Evolutionary conservation across 2,797 vertebrate species (phyloP).

Genomic region (Acipenser ruthenus): DNA sequence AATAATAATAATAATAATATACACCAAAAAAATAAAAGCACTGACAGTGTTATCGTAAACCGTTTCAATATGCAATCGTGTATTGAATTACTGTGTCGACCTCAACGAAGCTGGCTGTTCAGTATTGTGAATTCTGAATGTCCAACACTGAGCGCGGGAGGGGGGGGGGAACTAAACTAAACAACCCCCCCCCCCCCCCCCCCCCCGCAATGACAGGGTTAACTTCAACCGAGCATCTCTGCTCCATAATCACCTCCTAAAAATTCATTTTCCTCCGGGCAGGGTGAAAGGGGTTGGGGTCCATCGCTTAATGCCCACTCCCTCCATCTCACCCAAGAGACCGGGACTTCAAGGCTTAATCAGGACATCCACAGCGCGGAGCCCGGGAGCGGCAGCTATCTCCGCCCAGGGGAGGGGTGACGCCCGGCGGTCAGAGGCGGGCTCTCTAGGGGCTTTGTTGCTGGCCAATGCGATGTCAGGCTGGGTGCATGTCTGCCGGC

Average conservation of each 20-base stretch:
- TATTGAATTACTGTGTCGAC: too few relatives aligned
- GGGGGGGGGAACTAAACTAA: too few relatives aligned
- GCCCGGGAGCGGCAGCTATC: constrained; percentile 55
- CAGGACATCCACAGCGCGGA: constrained; percentile 42
- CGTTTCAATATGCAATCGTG: too few relatives aligned
- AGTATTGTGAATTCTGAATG: too few relatives aligned
- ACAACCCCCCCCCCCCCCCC: too few relatives aligned
- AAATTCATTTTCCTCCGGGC: constrained; percentile 73
- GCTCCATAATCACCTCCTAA: constrained; percentile 64
- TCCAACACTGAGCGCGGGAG: too few relatives aligned
- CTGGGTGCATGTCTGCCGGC: constrained; percentile 41
- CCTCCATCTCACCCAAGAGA: constrained; percentile 35
- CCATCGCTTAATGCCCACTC: constrained; percentile 62
- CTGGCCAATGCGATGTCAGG: constrained; percentile 32
- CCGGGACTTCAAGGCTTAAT: constrained; percentile 59
- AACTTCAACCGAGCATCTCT: constrained; percentile 35
- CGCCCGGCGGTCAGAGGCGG: constrained; percentile 37
- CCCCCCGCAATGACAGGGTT: constrained; percentile 43
- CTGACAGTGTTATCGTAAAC: too few relatives aligned
- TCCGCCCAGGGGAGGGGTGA: constrained; percentile 45
- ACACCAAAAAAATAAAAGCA: too few relatives aligned
- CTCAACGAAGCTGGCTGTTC: too few relatives aligned
- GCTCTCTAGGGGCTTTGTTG: constrained; percentile 22
- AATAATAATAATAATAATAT: too few relatives aligned
- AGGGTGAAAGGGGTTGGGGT: constrained; percentile 66